phyloP scores from a whole-genome alignment of 2,113 vertebrate species.

The Phrynosoma blainvillii region DNA sequence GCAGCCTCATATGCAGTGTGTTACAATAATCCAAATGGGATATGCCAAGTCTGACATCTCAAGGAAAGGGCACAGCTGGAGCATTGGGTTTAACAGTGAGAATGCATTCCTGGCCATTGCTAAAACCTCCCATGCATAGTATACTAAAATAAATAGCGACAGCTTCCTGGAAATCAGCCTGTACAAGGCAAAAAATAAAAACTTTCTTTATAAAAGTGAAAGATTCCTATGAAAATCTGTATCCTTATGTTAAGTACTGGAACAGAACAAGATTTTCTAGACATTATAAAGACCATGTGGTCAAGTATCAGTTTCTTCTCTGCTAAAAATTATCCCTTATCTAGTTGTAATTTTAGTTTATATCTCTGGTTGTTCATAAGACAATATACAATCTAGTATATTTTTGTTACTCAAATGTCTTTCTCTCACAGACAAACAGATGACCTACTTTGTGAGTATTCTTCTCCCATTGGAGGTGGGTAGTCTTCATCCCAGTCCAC shows the following conservation, averaged over 20 bases:
- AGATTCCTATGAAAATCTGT: background rate
- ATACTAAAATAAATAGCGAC: background rate
- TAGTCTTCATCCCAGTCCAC: conserved; percentile 98
- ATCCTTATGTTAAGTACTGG: background rate
- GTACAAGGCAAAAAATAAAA: no score
- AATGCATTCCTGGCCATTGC: no score
- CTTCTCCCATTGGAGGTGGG: conserved; percentile 94
- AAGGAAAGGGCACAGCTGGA: no score
- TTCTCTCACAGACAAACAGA: background rate
- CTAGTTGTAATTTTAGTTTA: no score
- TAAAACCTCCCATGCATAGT: no score
- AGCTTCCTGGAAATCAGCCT: background rate
- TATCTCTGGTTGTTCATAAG: background rate
- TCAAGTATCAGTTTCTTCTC: no score
- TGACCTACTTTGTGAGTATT: conserved; percentile 89
- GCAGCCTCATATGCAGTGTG: no score
- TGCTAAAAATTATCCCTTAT: no score
- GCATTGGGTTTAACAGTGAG: no score
- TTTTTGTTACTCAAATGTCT: background rate
- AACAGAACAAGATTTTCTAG: background rate
- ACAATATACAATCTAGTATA: background rate
- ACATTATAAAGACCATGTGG: no score
- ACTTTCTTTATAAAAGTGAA: background rate
- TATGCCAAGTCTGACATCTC: no score
- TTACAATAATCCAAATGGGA: no score